Percentiles rank a stretch among this genome's conserved stretches.
These are phyloP conservation scores for Limnodromus scolopaceus DNA, from an alignment of 2,797 vertebrate genomes.

Conservation along the genomic window DNA sequence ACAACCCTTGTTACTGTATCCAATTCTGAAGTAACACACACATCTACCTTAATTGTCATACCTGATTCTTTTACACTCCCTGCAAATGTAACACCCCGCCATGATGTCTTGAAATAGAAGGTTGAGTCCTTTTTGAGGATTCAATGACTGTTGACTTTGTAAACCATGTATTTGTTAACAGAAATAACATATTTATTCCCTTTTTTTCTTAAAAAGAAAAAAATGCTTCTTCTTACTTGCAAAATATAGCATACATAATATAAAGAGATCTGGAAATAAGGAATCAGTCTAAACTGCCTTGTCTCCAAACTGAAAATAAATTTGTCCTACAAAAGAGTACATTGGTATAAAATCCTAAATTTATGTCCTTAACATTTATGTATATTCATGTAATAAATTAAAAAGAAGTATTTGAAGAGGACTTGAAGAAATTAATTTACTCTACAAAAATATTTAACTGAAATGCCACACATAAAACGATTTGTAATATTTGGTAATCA, in stretches of 20 bases:
- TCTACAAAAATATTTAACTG: constrained; percentile 29
- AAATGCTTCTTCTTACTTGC: not conserved
- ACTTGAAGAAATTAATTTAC: constrained; percentile 16
- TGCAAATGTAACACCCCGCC: not conserved
- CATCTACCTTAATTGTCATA: not conserved
- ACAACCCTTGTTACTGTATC: not conserved
- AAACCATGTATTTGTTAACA: not conserved
- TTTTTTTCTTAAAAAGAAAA: not conserved
- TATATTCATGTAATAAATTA: constrained; percentile 28
- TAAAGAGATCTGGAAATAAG: not conserved
- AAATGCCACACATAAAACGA: not conserved
- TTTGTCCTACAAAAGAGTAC: not conserved
- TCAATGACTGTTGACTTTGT: not conserved
- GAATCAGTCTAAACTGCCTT: not conserved
- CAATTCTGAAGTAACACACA: not conserved
- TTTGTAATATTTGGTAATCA: not conserved
- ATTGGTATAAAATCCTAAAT: constrained; percentile 29
- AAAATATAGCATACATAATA: not conserved
- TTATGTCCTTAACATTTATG: constrained; percentile 46
- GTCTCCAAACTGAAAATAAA: not conserved
- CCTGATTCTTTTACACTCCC: not conserved
- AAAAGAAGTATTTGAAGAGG: not conserved
- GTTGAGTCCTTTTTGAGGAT: not conserved
- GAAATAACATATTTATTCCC: not conserved
- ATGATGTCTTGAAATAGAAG: not conserved